Base-by-base conservation (phyloP, 2,888 invertebrate species). In the Hydraecia micacea region DNA sequence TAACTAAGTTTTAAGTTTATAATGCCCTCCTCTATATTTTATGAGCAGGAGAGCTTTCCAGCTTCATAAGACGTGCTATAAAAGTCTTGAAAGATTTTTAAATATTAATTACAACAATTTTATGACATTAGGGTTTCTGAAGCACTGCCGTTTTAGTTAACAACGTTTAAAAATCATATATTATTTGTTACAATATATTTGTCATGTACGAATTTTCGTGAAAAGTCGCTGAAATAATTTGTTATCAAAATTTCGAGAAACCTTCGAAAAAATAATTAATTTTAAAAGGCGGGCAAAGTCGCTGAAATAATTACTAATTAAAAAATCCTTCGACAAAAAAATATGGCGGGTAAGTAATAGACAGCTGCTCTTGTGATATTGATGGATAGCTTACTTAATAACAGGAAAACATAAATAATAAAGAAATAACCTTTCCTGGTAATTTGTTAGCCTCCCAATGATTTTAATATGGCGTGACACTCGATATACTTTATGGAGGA, bases 311-410 rank as follows among this genome's bases (percentile, higher is more conserved):
- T 49, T 36, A 42, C 6, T 65, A 55, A 25, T 25, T 18, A 39
- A 2, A 46, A 28, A 49, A 21, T 7, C 6, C 21, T 49, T 21
- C 0, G 25, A 25, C 25, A 9, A 21, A 46, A 9, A 11, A 55
- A 25, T 13, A n/a, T n/a, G 6, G 5, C 15, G 9, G 3, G 42
- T 39, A 32, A n/a, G 60, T 66, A 69, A 73, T 68, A 68, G 74
- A 70, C 60, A 62, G 32, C n/a, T 18, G 32, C 7, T 39, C 18
- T 28, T 52, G 1, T 55, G 28, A 65, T 74, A 72, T 76, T 91
- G 89, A 91, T 91, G 86, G 88, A 90, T 89, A 77, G 86, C 81
- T 78, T 63, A 79, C 73, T 84, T 79, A 81, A 89, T 42, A 72
- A 72, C 46, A 80, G 67, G 80, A 75, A 91, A 89, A 88, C 79